phyloP scores from a whole-genome alignment of 2,888 invertebrate genomes.

The Plagodis pulveraria region DNA sequence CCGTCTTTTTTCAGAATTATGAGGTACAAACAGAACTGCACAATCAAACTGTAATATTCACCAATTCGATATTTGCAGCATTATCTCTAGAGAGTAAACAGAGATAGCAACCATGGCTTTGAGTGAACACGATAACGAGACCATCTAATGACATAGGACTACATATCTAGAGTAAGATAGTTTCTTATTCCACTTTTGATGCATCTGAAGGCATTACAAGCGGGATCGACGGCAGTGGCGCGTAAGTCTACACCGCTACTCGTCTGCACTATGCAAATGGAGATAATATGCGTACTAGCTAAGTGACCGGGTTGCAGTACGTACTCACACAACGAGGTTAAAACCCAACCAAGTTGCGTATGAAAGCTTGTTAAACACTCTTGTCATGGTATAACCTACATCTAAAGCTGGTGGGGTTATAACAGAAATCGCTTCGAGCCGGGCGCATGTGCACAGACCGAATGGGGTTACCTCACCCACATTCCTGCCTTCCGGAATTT shows the following conservation, averaged over 20 bases:
- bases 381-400: constrained; percentile 49
- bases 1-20: too few relatives aligned
- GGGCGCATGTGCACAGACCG: constrained; percentile 76
- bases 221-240: constrained; percentile 49
- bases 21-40: too few relatives aligned
- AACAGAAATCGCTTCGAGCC: constrained; percentile 68
- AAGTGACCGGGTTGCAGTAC: constrained; percentile 78
- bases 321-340: constrained; percentile 74
- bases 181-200: constrained; percentile 52
- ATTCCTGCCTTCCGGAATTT: constrained; percentile 81
- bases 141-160: constrained; percentile 10
- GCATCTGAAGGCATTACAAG: constrained; percentile 51
- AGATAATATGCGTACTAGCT: constrained; percentile 76
- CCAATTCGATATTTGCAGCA: too few relatives aligned
- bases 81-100: too few relatives aligned
- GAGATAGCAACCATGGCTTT: background rate
- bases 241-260: constrained; percentile 75
- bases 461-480: constrained; percentile 80
- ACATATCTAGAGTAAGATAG: constrained; percentile 19
- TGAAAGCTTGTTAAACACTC: constrained; percentile 56
- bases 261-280: constrained; percentile 79
- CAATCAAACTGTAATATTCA: too few relatives aligned
- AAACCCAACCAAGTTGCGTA: constrained; percentile 65
- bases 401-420: constrained; percentile 64
- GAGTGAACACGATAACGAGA: constrained; percentile 16